phyloP scores from a whole-genome alignment of 2,797 vertebrate species.

The Eulemur mongoz region DNA sequence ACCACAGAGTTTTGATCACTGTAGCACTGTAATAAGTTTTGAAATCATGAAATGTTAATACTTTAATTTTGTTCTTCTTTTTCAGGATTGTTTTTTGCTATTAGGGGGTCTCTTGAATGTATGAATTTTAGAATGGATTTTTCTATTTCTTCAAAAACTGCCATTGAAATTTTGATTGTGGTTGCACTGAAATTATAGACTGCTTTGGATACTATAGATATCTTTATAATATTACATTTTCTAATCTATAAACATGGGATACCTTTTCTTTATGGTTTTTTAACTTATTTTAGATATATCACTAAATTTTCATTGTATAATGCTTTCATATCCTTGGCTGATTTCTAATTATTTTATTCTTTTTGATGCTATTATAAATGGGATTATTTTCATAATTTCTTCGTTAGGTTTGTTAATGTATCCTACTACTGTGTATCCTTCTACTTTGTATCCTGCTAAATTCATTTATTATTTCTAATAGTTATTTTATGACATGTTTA shows the following conservation, averaged over 20 bases:
- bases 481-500: not conserved
- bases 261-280: not conserved
- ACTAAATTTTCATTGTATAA: not conserved
- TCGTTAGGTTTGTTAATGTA: not conserved
- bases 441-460: not conserved
- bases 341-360: not conserved
- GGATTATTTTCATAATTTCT: not conserved
- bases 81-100: not conserved
- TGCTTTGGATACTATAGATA: not conserved
- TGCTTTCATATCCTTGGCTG: not conserved
- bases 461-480: not conserved
- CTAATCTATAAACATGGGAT: not conserved
- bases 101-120: not conserved
- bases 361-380: not conserved
- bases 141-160: not conserved
- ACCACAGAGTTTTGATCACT: not conserved
- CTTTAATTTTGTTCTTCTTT: not conserved
- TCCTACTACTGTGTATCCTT: not conserved
- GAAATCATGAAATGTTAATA: not conserved
- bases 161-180: not conserved
- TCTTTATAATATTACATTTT: not conserved
- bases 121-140: not conserved
- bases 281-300: not conserved
- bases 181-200: not conserved
- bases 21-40: not conserved